phyloP scores from a whole-genome alignment of 53 echinoderm and acorn worm genomes.

The Holothuria scabra region DNA sequence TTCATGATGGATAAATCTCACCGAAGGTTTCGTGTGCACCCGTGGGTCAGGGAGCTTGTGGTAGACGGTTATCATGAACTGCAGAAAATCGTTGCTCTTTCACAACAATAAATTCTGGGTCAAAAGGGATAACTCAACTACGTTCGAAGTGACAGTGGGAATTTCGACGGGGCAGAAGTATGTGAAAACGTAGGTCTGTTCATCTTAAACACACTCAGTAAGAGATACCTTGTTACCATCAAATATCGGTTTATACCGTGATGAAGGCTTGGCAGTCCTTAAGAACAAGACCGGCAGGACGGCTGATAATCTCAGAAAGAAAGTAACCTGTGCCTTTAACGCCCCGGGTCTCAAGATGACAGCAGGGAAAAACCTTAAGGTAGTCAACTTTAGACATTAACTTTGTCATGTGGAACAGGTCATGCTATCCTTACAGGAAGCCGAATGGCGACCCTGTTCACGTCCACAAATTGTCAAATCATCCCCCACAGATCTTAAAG shows the following conservation, averaged over 20 bases:
- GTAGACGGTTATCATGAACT: no score
- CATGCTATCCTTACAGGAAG: conserved; percentile 17
- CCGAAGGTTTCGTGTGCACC: no score
- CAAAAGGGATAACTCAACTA: no score
- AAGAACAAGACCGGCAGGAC: not conserved
- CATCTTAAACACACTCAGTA: no score
- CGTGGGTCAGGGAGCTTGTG: no score
- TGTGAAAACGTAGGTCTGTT: no score
- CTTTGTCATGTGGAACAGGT: not conserved
- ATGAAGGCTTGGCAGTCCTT: conserved; percentile 19
- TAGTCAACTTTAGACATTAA: conserved; percentile 38
- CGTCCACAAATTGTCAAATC: conserved; percentile 24
- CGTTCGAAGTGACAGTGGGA: no score
- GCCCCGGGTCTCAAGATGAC: conserved; percentile 6
- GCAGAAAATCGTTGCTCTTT: no score
- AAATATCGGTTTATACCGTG: conserved; percentile 5
- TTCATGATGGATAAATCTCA: no score
- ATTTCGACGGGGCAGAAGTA: no score
- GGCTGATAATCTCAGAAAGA: conserved; percentile 14
- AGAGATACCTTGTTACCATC: not conserved
- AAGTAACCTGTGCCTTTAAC: not conserved
- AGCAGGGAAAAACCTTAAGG: conserved; percentile 25
- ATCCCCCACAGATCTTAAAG: conserved; percentile 30
- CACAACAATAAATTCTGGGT: no score
- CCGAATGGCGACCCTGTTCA: conserved; percentile 29